A percentile compares a stretch with the other conserved stretches of the same genome.
Conservation (phyloP, 2,797 vertebrate species). For the Lutjanus argentimaculatus region DNA sequence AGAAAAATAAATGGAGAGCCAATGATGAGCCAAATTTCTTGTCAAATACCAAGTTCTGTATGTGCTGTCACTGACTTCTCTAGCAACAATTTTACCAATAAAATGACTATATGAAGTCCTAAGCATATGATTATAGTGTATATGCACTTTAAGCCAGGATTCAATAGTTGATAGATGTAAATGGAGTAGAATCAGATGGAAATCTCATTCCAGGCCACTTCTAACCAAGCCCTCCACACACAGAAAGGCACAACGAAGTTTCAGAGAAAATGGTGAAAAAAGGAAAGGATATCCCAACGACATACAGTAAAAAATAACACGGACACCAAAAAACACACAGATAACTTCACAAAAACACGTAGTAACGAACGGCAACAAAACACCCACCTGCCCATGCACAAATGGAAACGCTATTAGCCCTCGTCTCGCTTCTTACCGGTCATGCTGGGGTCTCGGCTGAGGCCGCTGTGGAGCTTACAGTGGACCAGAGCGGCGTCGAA, state of each 20-base stretch:
- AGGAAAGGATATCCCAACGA: slow-evolving; percentile 68
- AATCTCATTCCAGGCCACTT: slow-evolving; percentile 74
- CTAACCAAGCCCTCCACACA: slow-evolving; percentile 80
- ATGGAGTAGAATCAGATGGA: slow-evolving; percentile 68
- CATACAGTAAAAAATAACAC: slow-evolving; percentile 60
- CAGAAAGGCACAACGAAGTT: slow-evolving; percentile 67
- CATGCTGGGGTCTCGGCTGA: slow-evolving; percentile 97
- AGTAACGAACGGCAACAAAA: slow-evolving; percentile 70
- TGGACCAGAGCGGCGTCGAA: slow-evolving; percentile 97
- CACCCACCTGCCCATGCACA: slow-evolving; percentile 78
- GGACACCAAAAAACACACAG: slow-evolving; percentile 57
- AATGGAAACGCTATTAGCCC: slow-evolving; percentile 31
- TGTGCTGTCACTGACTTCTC: slow-evolving; percentile 35
- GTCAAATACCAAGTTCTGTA: slow-evolving; percentile 26
- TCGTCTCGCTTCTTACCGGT: slow-evolving; percentile 90
- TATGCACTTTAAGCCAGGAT: slow-evolving; percentile 56
- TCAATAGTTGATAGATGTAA: slow-evolving; percentile 59
- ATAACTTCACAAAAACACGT: slow-evolving; percentile 65
- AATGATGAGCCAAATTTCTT: slow-evolving; percentile 63
- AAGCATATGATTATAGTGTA: slow-evolving; percentile 34
- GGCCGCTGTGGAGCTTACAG: slow-evolving; percentile 97
- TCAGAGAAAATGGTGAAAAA: slow-evolving; percentile 73
- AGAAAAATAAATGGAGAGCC: slow-evolving; percentile 67
- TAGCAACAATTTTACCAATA: slow-evolving; percentile 35
- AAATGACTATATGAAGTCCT: slow-evolving; percentile 36